Evolutionary conservation across 1,140 invertebrate genomes (phyloP), one percentile per base, ranked within the genome.

Genomic region (Hestina assimilis): DNA sequence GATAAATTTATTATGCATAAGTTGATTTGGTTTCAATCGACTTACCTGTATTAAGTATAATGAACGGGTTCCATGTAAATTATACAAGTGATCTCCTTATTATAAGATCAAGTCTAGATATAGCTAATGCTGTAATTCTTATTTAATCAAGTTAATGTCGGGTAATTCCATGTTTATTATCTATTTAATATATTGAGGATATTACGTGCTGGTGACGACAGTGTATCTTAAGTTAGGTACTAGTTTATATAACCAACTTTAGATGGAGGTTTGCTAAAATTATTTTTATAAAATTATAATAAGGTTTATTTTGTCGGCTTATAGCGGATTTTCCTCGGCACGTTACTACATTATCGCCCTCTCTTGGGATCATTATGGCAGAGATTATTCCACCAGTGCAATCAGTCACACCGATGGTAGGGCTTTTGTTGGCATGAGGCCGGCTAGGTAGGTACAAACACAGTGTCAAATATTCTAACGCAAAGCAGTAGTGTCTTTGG

Each of bases 31-130:
- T 50, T 50, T 38, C 7, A 20, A 33, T 33, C 42, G 42, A 23
- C 38, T 55, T 38, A 46, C 11, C 21, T 28, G 52, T 26, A 54
- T 55, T 38, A 46, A 12, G 21, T 35, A 46, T 46, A 47, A 47
- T 38, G n/a, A 56, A 56, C 53, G 23, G 46, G 53, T 47, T 56
- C 41, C 42, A 47, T 56, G 29, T 56, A 47, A 56, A 56, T 47
- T 20, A 21, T 20, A 45, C 40, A 24, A 58, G 43, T 60, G 59
- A 57, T 55, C 59, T 66, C 48, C 46, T 61, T 60, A 53, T 53
- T 55, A 47, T 66, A 55, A 65, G 47, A 59, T 59, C 26, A 15
- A 55, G 38, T 31, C 48, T 42, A 59, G 57, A 64, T 64, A 59
- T 19, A 14, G 41, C 38, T 59, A 59, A 64, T 55, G 52, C 29